phyloP scores from a whole-genome alignment of 2,888 invertebrate genomes.

The Thymelicus acteon region DNA sequence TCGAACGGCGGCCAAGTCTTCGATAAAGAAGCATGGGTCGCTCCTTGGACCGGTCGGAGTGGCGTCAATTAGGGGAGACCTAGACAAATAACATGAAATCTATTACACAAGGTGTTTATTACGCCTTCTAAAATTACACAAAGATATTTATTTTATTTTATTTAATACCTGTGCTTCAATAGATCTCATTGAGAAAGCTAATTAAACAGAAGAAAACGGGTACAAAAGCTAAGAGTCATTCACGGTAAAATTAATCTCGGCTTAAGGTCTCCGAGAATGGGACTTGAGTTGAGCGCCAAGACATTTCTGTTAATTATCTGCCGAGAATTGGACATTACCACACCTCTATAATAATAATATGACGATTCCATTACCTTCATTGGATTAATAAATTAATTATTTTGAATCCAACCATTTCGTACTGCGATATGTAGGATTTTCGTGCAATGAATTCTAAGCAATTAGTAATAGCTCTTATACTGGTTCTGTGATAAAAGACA shows the following conservation, averaged over 20 bases:
- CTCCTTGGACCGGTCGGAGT: no score
- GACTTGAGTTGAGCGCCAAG: slow-evolving; percentile 2
- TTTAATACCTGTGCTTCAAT: neutral
- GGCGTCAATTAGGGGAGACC: no score
- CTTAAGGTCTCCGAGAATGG: neutral
- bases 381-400: neutral
- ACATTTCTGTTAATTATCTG: slow-evolving; percentile 4
- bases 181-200: neutral
- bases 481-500: no score
- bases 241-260: slow-evolving; percentile 9
- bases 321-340: neutral
- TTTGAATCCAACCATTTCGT: neutral
- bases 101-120: no score
- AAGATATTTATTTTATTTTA: neutral
- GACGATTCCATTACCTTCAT: neutral
- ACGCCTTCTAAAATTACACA: neutral
- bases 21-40: no score
- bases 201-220: slow-evolving; percentile 10
- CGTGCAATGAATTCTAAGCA: neutral
- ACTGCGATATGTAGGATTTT: neutral
- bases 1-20: no score
- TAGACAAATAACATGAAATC: no score
- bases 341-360: neutral
- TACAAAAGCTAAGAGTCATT: slow-evolving; percentile 8
- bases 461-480: no score